phyloP scores from a whole-genome alignment of 1,140 invertebrate species.

The Lucilia cuprina region DNA sequence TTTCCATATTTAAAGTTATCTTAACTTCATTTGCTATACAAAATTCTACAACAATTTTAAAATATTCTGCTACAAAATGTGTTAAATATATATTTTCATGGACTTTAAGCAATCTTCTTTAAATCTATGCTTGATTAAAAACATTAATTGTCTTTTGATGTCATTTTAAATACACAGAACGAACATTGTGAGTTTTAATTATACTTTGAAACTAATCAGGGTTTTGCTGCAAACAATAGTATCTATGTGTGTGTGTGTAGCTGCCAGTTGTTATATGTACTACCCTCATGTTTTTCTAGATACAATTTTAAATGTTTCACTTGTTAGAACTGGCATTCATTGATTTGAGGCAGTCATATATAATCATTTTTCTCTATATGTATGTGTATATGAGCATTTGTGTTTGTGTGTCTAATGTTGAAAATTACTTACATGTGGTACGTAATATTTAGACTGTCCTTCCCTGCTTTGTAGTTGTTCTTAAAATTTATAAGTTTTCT shows the following conservation, averaged over 20 bases:
- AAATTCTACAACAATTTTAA: too few relatives aligned
- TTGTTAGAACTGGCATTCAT: background rate
- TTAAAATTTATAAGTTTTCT: background rate
- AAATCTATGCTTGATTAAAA: background rate
- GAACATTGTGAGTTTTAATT: background rate
- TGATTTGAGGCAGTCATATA: background rate
- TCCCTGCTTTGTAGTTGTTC: background rate
- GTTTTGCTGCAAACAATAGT: background rate
- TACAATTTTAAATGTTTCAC: background rate
- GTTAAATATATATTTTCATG: too few relatives aligned
- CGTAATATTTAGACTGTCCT: too few relatives aligned
- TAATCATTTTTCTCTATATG: too few relatives aligned
- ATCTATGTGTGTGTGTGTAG: background rate
- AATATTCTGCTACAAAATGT: too few relatives aligned
- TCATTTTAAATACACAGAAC: background rate
- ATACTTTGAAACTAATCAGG: background rate
- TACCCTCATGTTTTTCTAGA: background rate
- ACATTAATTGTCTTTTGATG: background rate
- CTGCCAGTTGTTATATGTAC: background rate
- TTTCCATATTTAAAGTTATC: too few relatives aligned
- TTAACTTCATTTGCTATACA: too few relatives aligned
- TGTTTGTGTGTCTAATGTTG: too few relatives aligned
- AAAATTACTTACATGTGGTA: background rate
- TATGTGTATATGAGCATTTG: too few relatives aligned
- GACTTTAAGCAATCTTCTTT: too few relatives aligned